phyloP scores from a whole-genome alignment of 1,140 invertebrate genomes.

The Drepana arcuata region DNA sequence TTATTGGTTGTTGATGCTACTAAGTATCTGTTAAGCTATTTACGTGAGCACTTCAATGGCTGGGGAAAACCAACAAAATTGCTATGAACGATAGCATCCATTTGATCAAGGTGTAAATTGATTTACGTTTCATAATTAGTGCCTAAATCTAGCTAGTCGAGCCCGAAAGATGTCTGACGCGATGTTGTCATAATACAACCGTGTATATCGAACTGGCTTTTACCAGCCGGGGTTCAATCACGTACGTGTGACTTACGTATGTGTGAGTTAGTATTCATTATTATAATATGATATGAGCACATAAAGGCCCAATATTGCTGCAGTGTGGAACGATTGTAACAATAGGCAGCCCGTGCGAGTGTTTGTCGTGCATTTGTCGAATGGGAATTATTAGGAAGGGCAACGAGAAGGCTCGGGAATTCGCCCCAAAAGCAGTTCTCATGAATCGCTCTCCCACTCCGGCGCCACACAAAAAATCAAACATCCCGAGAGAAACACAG shows the following conservation, averaged over 20 bases:
- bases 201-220: neutral
- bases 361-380: conserved; percentile 69
- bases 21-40: conserved; percentile 61
- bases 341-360: conserved; percentile 62
- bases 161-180: neutral
- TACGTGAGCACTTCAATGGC: conserved; percentile 39
- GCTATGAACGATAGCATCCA: too few species aligned
- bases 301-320: conserved; percentile 44
- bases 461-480: conserved; percentile 67
- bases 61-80: conserved; percentile 18
- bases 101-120: too few species aligned
- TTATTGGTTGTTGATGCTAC: conserved; percentile 60
- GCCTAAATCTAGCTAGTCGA: neutral
- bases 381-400: conserved; percentile 69
- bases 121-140: neutral
- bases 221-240: conserved; percentile 4
- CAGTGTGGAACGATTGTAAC: conserved; percentile 54
- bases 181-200: conserved; percentile 2
- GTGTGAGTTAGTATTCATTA: conserved; percentile 24
- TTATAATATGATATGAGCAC: conserved; percentile 32
- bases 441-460: conserved; percentile 67
- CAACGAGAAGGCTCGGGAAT: conserved; percentile 67
- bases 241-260: conserved; percentile 9
- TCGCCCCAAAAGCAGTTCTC: conserved; percentile 71
- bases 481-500: conserved; percentile 71